Percentiles rank a stretch among this genome's conserved stretches.
These are phyloP conservation scores for Apeira syringaria DNA, from an alignment of 2,888 invertebrate species.

Conservation along the genomic window DNA sequence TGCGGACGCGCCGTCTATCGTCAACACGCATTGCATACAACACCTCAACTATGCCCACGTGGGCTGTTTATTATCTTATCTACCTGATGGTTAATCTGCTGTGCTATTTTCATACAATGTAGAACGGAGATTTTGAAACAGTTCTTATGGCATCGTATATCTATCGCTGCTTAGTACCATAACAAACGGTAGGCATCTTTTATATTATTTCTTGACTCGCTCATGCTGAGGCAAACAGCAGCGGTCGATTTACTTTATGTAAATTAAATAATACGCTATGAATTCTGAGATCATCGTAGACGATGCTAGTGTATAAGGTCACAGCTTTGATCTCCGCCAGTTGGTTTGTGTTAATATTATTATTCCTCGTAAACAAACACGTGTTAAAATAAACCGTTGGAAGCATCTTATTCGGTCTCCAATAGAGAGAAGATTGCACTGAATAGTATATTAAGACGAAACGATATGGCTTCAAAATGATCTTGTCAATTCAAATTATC, in stretches of 20 bases:
- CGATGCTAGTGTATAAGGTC: constrained; percentile 23
- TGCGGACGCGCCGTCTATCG: constrained; percentile 1
- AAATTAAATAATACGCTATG: constrained; percentile 31
- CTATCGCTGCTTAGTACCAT: constrained; percentile 29
- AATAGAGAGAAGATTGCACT: constrained; percentile 19
- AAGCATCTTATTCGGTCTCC: constrained; percentile 18
- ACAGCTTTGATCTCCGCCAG: constrained; percentile 30
- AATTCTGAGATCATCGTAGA: constrained; percentile 33
- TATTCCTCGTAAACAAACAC: constrained; percentile 18
- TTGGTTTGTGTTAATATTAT: constrained; percentile 10
- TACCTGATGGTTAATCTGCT: constrained; percentile 58
- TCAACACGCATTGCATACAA: constrained; percentile 24
- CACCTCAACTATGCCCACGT: constrained; percentile 45
- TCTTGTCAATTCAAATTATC: too few species aligned
- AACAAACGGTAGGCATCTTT: constrained; percentile 17
- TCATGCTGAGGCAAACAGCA: constrained; percentile 12
- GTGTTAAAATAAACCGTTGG: constrained; percentile 21
- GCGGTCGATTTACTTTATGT: constrained; percentile 30
- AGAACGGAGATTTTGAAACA: constrained; percentile 58
- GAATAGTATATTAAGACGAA: too few species aligned
- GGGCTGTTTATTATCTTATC: constrained; percentile 75
- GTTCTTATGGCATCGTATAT: constrained; percentile 28
- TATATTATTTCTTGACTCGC: constrained; percentile 32
- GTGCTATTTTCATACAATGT: constrained; percentile 66
- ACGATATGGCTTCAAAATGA: too few species aligned